phyloP scores from a whole-genome alignment of 2,888 invertebrate genomes.

The Crocallis elinguaria region DNA sequence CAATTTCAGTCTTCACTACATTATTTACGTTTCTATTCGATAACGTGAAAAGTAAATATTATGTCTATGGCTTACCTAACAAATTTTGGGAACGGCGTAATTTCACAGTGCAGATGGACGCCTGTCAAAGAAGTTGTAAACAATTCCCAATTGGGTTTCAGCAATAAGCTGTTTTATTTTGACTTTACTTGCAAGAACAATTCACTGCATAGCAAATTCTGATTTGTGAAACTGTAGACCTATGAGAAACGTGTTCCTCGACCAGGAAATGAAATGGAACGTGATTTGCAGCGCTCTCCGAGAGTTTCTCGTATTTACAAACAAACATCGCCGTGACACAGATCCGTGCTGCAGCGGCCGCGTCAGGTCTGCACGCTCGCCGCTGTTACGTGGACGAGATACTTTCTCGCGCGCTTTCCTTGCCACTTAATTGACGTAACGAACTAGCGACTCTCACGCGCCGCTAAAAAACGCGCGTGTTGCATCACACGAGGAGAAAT shows the following conservation, averaged over 20 bases:
- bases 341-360: constrained; percentile 52
- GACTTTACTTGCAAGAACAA: neutral
- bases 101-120: neutral
- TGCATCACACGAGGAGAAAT: constrained; percentile 82
- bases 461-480: constrained; percentile 73
- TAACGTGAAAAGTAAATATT: neutral
- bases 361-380: constrained; percentile 53
- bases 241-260: constrained; percentile 45
- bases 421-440: constrained; percentile 82
- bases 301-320: constrained; percentile 67
- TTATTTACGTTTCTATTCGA: constrained; percentile 13
- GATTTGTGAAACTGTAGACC: neutral
- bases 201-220: neutral
- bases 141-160: neutral
- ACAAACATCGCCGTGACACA: constrained; percentile 78
- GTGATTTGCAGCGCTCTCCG: constrained; percentile 52
- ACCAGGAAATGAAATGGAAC: constrained; percentile 52
- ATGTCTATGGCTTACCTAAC: neutral
- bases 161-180: neutral
- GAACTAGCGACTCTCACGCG: constrained; percentile 78
- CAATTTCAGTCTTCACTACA: constrained; percentile 20
- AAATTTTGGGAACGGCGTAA: neutral
- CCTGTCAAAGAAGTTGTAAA: neutral
- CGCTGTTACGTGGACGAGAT: constrained; percentile 68
- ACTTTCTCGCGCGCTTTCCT: constrained; percentile 83